Percentiles rank a stretch among this genome's conserved stretches.
These are phyloP conservation scores for Chlorops oryzae DNA, from an alignment of 1,140 invertebrate genomes.

Conservation along the genomic window DNA sequence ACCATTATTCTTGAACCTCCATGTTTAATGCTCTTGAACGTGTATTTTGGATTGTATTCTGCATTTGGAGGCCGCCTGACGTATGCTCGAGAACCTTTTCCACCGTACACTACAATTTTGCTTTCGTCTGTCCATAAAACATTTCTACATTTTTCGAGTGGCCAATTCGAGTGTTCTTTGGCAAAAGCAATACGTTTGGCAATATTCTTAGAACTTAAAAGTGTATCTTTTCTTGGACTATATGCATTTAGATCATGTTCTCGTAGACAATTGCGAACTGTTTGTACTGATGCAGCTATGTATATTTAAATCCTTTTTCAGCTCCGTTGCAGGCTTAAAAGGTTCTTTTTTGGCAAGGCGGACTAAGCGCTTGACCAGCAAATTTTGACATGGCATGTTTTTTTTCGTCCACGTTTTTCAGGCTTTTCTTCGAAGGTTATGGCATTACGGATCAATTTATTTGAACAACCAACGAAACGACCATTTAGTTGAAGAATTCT, in stretches of 20 bases:
- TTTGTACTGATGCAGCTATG: too few species aligned
- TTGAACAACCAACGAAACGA: too few species aligned
- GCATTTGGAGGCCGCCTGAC: conserved; percentile 16
- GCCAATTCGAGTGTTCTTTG: conserved; percentile 3
- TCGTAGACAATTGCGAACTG: too few species aligned
- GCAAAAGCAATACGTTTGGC: background rate
- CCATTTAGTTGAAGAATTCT: too few species aligned
- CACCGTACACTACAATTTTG: conserved; percentile 15
- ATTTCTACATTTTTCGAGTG: conserved; percentile 9
- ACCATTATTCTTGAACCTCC: conserved; percentile 22
- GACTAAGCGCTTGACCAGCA: too few species aligned
- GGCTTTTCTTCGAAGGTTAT: too few species aligned
- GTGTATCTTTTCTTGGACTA: conserved; percentile 7
- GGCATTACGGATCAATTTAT: too few species aligned
- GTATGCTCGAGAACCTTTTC: conserved; percentile 13
- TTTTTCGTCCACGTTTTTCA: too few species aligned
- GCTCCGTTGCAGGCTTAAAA: too few species aligned
- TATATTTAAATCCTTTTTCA: too few species aligned
- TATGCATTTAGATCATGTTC: conserved; percentile 2
- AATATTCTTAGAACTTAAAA: conserved; percentile 5
- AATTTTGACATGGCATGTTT: too few species aligned
- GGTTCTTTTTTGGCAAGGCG: too few species aligned
- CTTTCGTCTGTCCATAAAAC: conserved; percentile 14
- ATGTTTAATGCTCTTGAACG: conserved; percentile 25
- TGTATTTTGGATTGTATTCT: conserved; percentile 16